Base-by-base conservation (phyloP, 2,113 vertebrate genomes). In the Ornithorhynchus anatinus region DNA sequence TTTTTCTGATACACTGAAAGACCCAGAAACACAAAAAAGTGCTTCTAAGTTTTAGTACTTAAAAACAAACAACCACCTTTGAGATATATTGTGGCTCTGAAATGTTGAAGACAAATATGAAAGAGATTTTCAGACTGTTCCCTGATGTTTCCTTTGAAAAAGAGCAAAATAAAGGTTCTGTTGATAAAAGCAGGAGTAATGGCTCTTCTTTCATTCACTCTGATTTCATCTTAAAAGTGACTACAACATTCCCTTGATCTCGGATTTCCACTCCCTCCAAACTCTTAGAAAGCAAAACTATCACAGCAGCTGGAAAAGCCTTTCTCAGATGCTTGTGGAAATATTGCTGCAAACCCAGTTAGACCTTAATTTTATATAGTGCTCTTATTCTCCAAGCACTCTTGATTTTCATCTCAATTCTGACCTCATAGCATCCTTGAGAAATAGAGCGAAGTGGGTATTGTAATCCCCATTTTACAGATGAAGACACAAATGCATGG, bases 151-250 rank as follows among this genome's bases (percentile, higher is more conserved):
- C 71, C 67, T 84, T 75, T 80, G 31, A 35, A 22, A 79, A 79
- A 73, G 63, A 44, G 78, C 48, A 44, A 61, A 72, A 75, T 81
- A 59, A 76, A 56, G 25, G 29, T 80, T 58, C 59, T 69, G 89
- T 71, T 84, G 80, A 84, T 84, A 83, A 91, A 83, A 83, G 53
- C 40, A 78, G 29, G 23, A 39, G 15, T 74, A 79, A 84, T 79
- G 79, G 48, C 52, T 80, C 54, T 47, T 84, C 58, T 66, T 80
- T 77, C 86, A 88, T 82, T 89, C 72, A 44, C 67, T 86, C 51
- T 79, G 80, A 85, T 82, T 88, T 91, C 69, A 77, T 54, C 79
- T 79, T 74, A 71, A 43, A 91, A 82, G 75, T 54, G 38, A 80
- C 2, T 14, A 22, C 19, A 62, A 23, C 23, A 35, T 54, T 77